Evolutionary conservation across 1,140 invertebrate genomes (phyloP).

Genomic region (Pogonus chalceus): DNA sequence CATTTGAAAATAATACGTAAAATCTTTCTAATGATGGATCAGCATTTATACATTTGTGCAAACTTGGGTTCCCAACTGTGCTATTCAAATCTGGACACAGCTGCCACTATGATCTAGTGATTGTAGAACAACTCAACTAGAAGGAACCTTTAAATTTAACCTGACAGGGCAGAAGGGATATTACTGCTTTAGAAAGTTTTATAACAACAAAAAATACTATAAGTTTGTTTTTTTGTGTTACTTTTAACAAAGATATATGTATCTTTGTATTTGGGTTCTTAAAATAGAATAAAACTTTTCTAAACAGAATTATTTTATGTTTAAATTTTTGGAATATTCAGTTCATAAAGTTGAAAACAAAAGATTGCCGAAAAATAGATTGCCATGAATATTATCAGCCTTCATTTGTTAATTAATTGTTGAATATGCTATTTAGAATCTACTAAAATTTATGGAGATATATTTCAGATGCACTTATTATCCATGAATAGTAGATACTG

Average conservation of each 20-base stretch:
- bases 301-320: too few species aligned
- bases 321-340: too few species aligned
- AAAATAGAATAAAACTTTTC: too few species aligned
- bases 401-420: too few species aligned
- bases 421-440: too few species aligned
- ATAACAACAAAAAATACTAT: background rate
- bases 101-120: background rate
- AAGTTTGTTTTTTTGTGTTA: background rate
- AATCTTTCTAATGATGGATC: constrained; percentile 7
- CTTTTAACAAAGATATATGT: background rate
- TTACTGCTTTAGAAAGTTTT: background rate
- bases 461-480: too few species aligned
- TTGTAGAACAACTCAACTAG: background rate
- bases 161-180: background rate
- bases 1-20: constrained; percentile 4
- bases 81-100: background rate
- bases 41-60: background rate
- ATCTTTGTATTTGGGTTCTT: too few species aligned
- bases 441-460: too few species aligned
- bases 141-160: background rate
- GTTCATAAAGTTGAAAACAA: too few species aligned
- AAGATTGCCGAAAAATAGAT: too few species aligned
- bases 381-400: too few species aligned
- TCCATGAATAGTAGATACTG: too few species aligned
- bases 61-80: background rate